Evolutionary conservation across 2,113 vertebrate genomes (phyloP), one percentile per base, ranked within the genome.

Genomic region (Ameiurus melas): DNA sequence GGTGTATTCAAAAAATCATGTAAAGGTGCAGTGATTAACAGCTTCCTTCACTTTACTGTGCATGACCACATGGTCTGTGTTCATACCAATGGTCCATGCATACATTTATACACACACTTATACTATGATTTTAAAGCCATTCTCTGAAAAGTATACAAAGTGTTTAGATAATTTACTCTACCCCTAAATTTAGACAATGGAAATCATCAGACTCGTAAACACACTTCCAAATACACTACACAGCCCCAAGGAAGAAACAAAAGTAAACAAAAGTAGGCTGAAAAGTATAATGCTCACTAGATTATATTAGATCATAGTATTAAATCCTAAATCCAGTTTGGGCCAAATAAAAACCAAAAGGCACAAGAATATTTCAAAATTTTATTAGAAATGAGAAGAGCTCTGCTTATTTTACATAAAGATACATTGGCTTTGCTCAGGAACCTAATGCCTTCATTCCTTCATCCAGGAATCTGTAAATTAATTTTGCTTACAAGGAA

Each of bases 341-440:
- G 12, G 13, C 27, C 53, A 87, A 84, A 84, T n/a, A 58, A 58
- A 87, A 39, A 82, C 6, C 33, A 80, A 43, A 80, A 71, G 36
- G 58, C 68, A 84, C 75, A 66, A 51, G 12, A 88, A 90, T 93
- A 93, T 93, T 97, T 97, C 96, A 96, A 97, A 98, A 96, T 96
- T 98, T 99, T 98, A 97, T 98, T 98, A 96, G 96, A 94, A 93
- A 97, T 94, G 93, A 93, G 91, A 93, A 93, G 95, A 95, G 95
- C 95, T 96, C 94, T 95, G 94, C 93, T 96, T 96, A 96, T 95
- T 95, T 96, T 96, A 97, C 96, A 97, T 92, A 94, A 96, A 96
- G 94, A 95, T 95, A 95, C 93, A 95, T 96, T 95, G 96, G 96
- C 95, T 97, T 96, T 94, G 95, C 95, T 94, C 95, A 96, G 95